A percentile compares a stretch with the other conserved stretches of the same genome.
phyloP scores from a whole-genome alignment of 2,797 vertebrate species.

The Coregonus sp. region DNA sequence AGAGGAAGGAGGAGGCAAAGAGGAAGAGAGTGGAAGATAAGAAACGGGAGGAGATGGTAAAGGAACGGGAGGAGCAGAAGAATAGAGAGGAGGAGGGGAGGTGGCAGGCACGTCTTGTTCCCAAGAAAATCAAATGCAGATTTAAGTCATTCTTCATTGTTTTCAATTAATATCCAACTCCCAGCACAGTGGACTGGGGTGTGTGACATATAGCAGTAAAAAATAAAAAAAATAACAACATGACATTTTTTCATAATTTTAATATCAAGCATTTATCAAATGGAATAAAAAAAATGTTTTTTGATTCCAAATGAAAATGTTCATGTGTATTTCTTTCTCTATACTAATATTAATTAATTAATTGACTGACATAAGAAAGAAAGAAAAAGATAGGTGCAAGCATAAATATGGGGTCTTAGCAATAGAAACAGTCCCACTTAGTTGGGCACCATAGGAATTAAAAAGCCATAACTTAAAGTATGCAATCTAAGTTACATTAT shows the following conservation, averaged over 20 bases:
- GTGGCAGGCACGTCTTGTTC: constrained; percentile 55
- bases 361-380: background rate
- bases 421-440: no score
- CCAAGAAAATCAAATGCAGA: constrained; percentile 14
- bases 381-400: background rate
- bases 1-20: constrained; percentile 17
- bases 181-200: no score
- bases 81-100: constrained; percentile 49
- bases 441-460: no score
- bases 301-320: background rate
- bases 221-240: background rate
- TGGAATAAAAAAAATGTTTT: background rate
- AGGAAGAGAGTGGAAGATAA: background rate
- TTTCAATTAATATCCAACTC: no score
- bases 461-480: no score
- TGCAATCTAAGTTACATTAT: no score
- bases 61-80: constrained; percentile 28
- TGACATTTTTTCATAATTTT: background rate
- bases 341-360: background rate
- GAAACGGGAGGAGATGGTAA: constrained; percentile 1
- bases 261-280: background rate
- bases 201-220: background rate
- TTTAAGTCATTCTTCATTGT: background rate
- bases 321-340: background rate
- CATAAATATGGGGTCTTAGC: no score